Percentiles rank a stretch among this genome's conserved stretches.
Conservation (phyloP, 2,797 vertebrate species). For the Nannoperca obscura region DNA sequence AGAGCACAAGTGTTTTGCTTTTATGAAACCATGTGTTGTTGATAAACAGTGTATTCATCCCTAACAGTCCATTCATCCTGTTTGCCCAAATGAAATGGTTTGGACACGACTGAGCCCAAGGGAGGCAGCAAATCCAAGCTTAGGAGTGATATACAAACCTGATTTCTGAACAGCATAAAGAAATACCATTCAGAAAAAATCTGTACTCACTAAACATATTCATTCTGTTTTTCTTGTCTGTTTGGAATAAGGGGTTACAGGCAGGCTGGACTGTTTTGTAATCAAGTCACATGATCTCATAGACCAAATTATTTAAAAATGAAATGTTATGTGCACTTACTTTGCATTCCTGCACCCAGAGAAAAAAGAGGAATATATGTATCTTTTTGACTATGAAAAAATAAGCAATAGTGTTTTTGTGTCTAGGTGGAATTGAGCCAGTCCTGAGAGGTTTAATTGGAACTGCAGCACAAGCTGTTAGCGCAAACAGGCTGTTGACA, state of each 20-base stretch:
- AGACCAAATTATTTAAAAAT: neutral
- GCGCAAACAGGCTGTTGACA: constrained; percentile 85
- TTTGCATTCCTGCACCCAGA: neutral
- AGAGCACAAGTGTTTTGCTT: constrained; percentile 14
- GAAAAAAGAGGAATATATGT: neutral
- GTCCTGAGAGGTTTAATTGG: constrained; percentile 90
- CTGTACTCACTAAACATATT: neutral
- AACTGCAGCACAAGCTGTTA: constrained; percentile 83
- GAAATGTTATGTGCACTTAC: neutral
- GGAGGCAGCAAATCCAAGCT: constrained; percentile 25
- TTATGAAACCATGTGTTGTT: constrained; percentile 28
- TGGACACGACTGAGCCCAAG: constrained; percentile 13
- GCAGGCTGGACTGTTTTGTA: neutral
- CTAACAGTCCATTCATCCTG: constrained; percentile 13
- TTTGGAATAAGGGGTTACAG: neutral
- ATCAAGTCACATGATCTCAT: neutral
- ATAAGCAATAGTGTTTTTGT: constrained; percentile 3
- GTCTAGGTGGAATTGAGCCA: constrained; percentile 92
- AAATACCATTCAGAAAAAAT: constrained; percentile 22
- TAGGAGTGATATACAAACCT: constrained; percentile 18
- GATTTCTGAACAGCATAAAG: constrained; percentile 22
- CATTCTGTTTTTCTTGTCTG: neutral
- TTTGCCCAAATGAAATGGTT: constrained; percentile 43
- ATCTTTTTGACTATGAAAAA: neutral
- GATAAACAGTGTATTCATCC: constrained; percentile 10